Evolutionary conservation across 2,888 invertebrate genomes (phyloP), one percentile per base, ranked within the genome.

Genomic region (Mycalesis mineus): DNA sequence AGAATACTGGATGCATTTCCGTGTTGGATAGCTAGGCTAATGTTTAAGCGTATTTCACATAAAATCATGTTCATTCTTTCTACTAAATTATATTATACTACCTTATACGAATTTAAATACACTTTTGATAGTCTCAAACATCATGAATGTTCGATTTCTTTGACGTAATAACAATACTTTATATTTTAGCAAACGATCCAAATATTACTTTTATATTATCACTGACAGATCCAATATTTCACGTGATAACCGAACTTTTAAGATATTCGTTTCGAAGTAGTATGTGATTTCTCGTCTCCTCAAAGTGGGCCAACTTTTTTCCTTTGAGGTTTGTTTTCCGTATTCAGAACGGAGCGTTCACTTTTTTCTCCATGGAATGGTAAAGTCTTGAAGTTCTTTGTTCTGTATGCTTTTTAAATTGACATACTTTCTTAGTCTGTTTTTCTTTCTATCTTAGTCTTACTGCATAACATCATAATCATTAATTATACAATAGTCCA

Each of bases 161-260:
- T 36, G 36, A 11, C 11, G 9, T 11, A 36, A 9, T 29, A 15
- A 7, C 9, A 5, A 14, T 5, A 9, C 29, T 47, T 33, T 64
- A 71, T 66, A 57, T 47, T 47, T 53, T 64, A 29, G 42, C 47
- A 47, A 37, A 47, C 52, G 58, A 44, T 41, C 55, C 39, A 15
- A 31, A 55, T 47, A 53, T 53, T 60, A 44, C 36, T 37, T 53
- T 51, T 39, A 56, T 55, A 50, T n/a, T n/a, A n/a, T 70, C 72
- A 68, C 69, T 68, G 68, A 73, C 62, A 57, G 60, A 57, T 66
- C 65, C 68, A 69, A 68, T 66, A 66, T 68, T 65, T 65, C 61
- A 60, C 64, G 62, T 11, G 36, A 11, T 66, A 63, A 60, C 64
- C 65, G 62, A 65, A 66, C 64, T 66, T 66, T 63, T 63, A 57